Evolutionary conservation across 1,140 invertebrate genomes (phyloP), one percentile per base, ranked within the genome.

Genomic region (Magallana angulata): DNA sequence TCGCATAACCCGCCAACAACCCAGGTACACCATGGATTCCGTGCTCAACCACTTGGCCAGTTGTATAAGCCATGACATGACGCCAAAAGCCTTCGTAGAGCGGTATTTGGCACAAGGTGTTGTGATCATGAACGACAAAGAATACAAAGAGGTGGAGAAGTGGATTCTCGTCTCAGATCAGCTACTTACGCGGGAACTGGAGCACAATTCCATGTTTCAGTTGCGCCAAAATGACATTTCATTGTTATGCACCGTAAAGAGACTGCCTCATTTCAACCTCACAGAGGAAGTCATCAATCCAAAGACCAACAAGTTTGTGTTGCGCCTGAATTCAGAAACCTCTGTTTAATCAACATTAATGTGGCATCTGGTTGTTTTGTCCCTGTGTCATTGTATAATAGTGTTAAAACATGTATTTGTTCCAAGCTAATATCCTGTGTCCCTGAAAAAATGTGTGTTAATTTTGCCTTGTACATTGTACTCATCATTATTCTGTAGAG

Each of bases 111-210:
- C 87, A 8, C 94, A 95, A 85, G 94, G 97, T 58, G 94, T 95
- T 82, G 93, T 94, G 11, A 92, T 94, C 59, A 91, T 91, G 90
- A 93, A 93, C 80, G 92, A 93, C 48, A 92, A 93, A 80, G 91
- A 93, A 58, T 93, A 92, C 71, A 89, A 83, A 57, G 62, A 90
- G n/a, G 91, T 92, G 1, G 91, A 94, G 88, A 97, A 98, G 8
- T 99, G 98, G 98, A 97, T 98, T 1, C 95, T 99, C 9, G 97
- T 99, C 86, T 98, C 98, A 92, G 98, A 98, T 89, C 97, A 97
- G 90, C 95, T 98, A 14, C 96, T 98, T 0, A 98, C 98, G 0
- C 95, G 98, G 76, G 97, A 97, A 1, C 97, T 94, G 30, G 96
- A 96, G 86, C 96, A 97, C 91, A 97, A 97, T 85, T 97, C 97